Base-by-base conservation (phyloP, 2,113 vertebrate species). In the Poecilia latipinna region DNA sequence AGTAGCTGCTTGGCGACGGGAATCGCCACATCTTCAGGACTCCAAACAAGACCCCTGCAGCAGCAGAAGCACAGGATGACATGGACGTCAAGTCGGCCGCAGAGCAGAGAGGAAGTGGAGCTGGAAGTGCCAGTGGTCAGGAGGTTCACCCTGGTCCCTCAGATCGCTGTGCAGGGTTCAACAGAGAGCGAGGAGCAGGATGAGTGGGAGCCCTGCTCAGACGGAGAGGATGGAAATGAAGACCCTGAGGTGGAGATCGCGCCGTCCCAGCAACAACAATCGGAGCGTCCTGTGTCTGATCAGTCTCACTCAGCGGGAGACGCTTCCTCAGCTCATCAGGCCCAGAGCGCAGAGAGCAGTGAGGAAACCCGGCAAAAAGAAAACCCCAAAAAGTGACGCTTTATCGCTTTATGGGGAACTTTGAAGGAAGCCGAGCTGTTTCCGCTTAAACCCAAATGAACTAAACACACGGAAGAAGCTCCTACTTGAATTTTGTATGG, bases 121-220 rank as follows among this genome's bases (percentile, higher is more conserved):
- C 81, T 66, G 68, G 82, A 89, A 19, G 90, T 87, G 44, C 88
- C 89, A 0, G 31, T 10, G 0, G 92, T 90, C 42, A 87, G 86
- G 3, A 94, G 91, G 69, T 84, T 91, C 32, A 85, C 86, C 2
- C 81, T 93, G 0, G 96, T 97, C 12, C 97, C 97, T 0, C 96
- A 97, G 88, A 97, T 98, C 0, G 97, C 96, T 0, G 97, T 98
- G 70, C 95, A 97, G 83, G 96, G 95, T 15, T 96, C 96, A 0
- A 93, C 91, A 0, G 96, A 97, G 86, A 95, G 95, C 0, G 93
- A 95, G 1, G 95, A 96, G 65, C 94, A 93, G 26, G 93, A 94
- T 0, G 93, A 92, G 74, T 96, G 93, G 94, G 92, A 93, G 79
- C 94, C 87, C 6, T 95, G 95, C 72, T 87, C 92, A 2, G 94